Percentiles rank a stretch among this genome's conserved stretches.
These are phyloP conservation scores for Neomorphus geoffroyi DNA, from an alignment of 2,797 vertebrate species.

Conservation along the genomic window DNA sequence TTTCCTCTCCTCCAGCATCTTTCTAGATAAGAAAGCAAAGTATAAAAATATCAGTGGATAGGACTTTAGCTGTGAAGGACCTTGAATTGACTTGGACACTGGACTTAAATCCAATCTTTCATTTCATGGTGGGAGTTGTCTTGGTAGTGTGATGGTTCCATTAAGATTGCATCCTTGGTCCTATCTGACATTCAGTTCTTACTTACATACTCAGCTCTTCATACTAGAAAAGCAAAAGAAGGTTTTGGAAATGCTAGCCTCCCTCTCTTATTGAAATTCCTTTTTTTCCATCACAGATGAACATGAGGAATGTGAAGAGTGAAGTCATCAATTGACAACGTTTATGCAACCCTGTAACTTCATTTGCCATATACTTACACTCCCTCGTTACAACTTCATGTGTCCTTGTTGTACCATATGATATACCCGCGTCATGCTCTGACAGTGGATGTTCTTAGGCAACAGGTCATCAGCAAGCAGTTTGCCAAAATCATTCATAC, in stretches of 20 bases:
- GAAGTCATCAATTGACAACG: not conserved
- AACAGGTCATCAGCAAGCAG: not conserved
- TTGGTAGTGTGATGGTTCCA: not conserved
- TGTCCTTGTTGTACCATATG: not conserved
- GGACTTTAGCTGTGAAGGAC: not conserved
- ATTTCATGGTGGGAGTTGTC: not conserved
- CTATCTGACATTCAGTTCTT: not conserved
- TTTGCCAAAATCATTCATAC: not conserved
- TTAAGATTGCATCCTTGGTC: not conserved
- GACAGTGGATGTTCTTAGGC: rapidly evolving
- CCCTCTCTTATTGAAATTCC: not conserved
- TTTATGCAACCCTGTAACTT: not conserved
- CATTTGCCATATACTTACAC: not conserved
- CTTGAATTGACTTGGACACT: rapidly evolving
- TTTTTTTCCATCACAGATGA: not conserved
- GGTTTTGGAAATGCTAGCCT: not conserved
- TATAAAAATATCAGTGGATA: not conserved
- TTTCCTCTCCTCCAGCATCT: not conserved
- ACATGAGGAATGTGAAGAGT: rapidly evolving
- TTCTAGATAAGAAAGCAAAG: not conserved
- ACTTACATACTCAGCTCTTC: not conserved
- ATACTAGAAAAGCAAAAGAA: not conserved
- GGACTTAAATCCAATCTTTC: not conserved
- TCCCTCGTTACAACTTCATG: not conserved
- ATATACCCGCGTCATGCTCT: not conserved